Conservation (phyloP, 2,888 invertebrate genomes). For the Steromphala cineraria region DNA sequence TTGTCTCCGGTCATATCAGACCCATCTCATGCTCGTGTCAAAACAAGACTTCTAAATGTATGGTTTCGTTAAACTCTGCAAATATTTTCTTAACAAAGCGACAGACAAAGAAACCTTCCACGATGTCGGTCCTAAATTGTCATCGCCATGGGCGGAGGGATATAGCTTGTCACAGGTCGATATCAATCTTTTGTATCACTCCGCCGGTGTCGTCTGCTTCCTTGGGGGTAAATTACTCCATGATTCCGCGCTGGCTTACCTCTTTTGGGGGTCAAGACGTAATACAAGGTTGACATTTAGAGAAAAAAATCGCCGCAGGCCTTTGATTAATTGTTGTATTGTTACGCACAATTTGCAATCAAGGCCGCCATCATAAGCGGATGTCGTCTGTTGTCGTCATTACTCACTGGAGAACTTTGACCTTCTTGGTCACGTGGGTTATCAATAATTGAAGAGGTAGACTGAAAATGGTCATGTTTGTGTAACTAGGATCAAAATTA, state of each 20-base stretch:
- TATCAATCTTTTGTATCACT: conserved; percentile 20
- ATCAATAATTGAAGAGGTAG: neutral
- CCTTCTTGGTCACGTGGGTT: neutral
- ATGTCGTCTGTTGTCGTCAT: neutral
- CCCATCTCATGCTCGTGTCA: conserved; percentile 1
- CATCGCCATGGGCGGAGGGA: conserved; percentile 16
- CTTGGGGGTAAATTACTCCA: neutral
- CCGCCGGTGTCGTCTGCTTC: conserved; percentile 8
- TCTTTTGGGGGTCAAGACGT: neutral
- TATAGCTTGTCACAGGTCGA: conserved; percentile 9
- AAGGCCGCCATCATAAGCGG: neutral
- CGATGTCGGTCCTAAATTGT: neutral
- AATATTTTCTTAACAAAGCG: conserved; percentile 9
- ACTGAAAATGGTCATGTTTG: neutral
- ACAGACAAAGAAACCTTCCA: neutral
- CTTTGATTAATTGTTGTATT: conserved; percentile 6
- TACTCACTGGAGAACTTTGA: neutral
- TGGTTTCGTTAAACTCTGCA: neutral
- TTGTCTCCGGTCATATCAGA: neutral
- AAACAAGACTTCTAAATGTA: neutral
- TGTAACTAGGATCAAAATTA: too few species aligned
- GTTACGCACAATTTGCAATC: neutral
- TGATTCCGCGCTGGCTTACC: neutral
- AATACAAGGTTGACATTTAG: neutral
- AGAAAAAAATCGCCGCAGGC: neutral